Conservation (phyloP, 30 jellyfish, hydroid and myxozoan genomes). For the Turritopsis dohrnii region DNA sequence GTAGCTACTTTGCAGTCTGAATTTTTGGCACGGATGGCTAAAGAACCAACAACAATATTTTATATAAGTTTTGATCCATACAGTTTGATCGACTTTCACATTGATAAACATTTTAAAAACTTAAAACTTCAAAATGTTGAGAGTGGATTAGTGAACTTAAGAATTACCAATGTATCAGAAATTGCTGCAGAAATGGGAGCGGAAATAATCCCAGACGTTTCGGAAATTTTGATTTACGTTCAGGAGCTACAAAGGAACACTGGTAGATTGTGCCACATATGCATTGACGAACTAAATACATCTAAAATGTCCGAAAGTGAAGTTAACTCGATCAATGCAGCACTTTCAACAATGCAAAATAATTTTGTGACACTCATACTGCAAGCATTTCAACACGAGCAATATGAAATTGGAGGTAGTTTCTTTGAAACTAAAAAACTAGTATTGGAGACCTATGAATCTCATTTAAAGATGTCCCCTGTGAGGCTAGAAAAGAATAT, state of each 20-base stretch:
- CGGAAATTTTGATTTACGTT: not conserved
- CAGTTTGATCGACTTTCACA: not conserved
- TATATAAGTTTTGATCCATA: not conserved
- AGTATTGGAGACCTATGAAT: not conserved
- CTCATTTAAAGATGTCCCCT: not conserved
- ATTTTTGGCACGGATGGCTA: not conserved
- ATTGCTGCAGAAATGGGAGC: not conserved
- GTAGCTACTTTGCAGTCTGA: not conserved
- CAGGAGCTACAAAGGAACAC: not conserved
- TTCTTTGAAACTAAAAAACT: not conserved
- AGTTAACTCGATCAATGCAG: not conserved
- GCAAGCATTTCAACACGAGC: not conserved
- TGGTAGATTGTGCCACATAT: not conserved
- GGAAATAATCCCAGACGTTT: not conserved
- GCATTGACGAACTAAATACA: not conserved
- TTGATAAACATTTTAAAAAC: not conserved
- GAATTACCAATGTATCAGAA: not conserved
- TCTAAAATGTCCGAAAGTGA: not conserved
- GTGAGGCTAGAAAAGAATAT: not conserved
- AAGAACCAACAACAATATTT: not conserved
- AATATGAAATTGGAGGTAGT: not conserved
- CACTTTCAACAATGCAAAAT: not conserved
- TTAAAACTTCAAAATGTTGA: not conserved
- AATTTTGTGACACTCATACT: not conserved
- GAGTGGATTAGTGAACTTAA: not conserved